Evolutionary conservation across 1,140 invertebrate species (phyloP).

Genomic region (Coelopa frigida): DNA sequence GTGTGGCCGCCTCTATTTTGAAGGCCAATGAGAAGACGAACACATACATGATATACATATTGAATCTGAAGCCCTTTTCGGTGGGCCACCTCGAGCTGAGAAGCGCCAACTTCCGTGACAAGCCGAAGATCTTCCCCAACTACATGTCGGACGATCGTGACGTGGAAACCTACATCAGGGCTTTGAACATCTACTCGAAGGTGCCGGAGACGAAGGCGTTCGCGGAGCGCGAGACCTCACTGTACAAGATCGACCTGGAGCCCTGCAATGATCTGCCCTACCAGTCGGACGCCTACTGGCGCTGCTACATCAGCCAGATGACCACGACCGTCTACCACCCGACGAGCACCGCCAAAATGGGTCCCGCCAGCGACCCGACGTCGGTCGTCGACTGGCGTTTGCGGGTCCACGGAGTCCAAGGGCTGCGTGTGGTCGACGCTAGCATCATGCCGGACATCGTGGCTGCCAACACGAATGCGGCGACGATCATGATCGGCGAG

Average conservation of each 20-base stretch:
- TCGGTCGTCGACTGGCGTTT: slow-evolving; percentile 62
- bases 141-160: slow-evolving; percentile 74
- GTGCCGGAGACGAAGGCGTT: slow-evolving; percentile 50
- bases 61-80: slow-evolving; percentile 49
- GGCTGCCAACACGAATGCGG: slow-evolving; percentile 67
- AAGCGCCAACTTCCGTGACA: slow-evolving; percentile 34
- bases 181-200: slow-evolving; percentile 49
- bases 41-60: slow-evolving; percentile 44
- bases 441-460: slow-evolving; percentile 70
- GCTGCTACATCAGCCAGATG: slow-evolving; percentile 55
- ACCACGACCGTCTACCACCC: slow-evolving; percentile 61
- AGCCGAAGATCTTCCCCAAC: slow-evolving; percentile 73
- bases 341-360: slow-evolving; percentile 72
- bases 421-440: slow-evolving; percentile 67
- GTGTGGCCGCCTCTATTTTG: slow-evolving; percentile 40
- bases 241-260: slow-evolving; percentile 43
- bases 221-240: slow-evolving; percentile 42
- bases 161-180: slow-evolving; percentile 62
- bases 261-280: slow-evolving; percentile 42
- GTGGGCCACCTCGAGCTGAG: slow-evolving; percentile 42
- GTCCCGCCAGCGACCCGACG: slow-evolving; percentile 51
- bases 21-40: slow-evolving; percentile 44
- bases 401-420: slow-evolving; percentile 55
- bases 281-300: slow-evolving; percentile 54
- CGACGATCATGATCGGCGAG: slow-evolving; percentile 70